Evolutionary conservation across 2,113 vertebrate species (phyloP).

Genomic region (Eretmochelys imbricata): DNA sequence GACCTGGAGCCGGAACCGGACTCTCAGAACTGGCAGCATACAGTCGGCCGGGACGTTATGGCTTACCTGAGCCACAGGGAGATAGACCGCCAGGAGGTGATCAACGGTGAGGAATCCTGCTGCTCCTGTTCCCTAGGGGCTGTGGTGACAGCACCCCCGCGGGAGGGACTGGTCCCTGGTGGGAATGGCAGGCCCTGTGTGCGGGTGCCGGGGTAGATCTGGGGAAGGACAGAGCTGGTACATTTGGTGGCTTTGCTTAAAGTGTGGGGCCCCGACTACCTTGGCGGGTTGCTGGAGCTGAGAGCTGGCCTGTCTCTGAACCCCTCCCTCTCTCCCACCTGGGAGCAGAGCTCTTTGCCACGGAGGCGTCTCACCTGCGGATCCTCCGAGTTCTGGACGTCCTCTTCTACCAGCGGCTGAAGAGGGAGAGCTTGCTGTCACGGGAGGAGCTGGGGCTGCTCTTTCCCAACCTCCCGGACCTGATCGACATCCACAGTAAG

Average conservation of each 20-base stretch:
- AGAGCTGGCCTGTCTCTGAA: accelerated
- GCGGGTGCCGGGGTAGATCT: neutral
- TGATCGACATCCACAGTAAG: slow-evolving; percentile 93
- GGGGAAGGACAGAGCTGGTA: neutral
- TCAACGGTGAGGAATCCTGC: slow-evolving; percentile 84
- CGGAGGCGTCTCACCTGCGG: slow-evolving; percentile 90
- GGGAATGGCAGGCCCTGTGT: neutral
- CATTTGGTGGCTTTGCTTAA: neutral
- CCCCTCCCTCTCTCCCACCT: neutral
- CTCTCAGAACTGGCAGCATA: slow-evolving; percentile 91
- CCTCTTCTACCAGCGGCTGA: slow-evolving; percentile 92
- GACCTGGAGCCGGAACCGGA: slow-evolving; percentile 81
- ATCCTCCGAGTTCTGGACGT: slow-evolving; percentile 90
- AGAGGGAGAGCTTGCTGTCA: slow-evolving; percentile 82
- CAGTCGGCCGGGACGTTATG: slow-evolving; percentile 81
- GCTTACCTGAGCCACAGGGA: slow-evolving; percentile 82
- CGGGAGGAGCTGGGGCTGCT: slow-evolving; percentile 88
- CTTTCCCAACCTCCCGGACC: slow-evolving; percentile 92
- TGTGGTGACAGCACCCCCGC: neutral
- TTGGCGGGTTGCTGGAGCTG: neutral
- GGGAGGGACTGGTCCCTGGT: accelerated
- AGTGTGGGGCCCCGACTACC: neutral
- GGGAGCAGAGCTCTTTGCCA: slow-evolving; percentile 89
- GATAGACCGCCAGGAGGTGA: slow-evolving; percentile 92
- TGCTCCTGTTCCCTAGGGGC: too few relatives aligned